A percentile compares a stretch with the other conserved stretches of the same genome.
Conservation (phyloP, 1,140 invertebrate genomes). For the Heliconius melpomene region DNA sequence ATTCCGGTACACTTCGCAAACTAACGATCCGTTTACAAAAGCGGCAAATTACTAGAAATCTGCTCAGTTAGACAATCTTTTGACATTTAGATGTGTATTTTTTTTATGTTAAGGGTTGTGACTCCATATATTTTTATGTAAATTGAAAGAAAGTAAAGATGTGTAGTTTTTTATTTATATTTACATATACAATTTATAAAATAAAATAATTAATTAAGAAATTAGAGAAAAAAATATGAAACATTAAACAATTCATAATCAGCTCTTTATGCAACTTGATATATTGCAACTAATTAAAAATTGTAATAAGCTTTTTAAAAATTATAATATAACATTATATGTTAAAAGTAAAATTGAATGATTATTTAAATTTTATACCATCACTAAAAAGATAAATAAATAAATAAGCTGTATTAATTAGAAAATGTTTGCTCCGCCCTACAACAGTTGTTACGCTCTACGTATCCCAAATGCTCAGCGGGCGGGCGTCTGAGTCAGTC, state of each 20-base stretch:
- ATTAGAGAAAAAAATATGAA: not conserved
- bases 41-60: conserved; percentile 71
- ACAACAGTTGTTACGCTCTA: conserved; percentile 72
- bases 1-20: conserved; percentile 76
- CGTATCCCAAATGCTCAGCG: conserved; percentile 53
- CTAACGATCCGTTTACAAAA: conserved; percentile 66
- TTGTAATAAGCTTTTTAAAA: not conserved
- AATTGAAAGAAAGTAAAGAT: not conserved
- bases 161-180: not conserved
- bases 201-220: not conserved
- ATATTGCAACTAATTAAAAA: not conserved
- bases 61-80: conserved; percentile 59
- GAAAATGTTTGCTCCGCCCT: conserved; percentile 52
- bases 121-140: not conserved
- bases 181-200: not conserved
- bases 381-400: not conserved
- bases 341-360: not conserved
- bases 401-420: conserved; percentile 20
- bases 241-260: not conserved
- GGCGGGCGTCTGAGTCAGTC: conserved; percentile 40
- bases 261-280: not conserved
- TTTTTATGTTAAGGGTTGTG: conserved; percentile 25
- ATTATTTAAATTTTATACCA: not conserved
- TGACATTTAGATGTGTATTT: conserved; percentile 49
- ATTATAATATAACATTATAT: not conserved